Conservation (phyloP, 2,113 vertebrate genomes). For the Hyperopisus bebe region DNA sequence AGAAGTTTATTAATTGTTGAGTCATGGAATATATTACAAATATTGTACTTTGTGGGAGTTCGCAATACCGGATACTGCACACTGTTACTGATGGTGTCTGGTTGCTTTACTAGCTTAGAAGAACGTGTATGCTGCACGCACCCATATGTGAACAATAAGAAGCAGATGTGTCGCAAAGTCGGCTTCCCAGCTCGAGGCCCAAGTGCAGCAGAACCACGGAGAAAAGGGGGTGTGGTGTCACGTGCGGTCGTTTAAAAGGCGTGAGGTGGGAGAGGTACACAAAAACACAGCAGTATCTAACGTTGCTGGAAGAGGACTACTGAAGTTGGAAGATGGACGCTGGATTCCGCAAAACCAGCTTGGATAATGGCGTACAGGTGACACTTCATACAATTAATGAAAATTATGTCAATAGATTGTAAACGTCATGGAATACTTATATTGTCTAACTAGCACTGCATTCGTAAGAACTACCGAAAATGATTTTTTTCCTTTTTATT, state of each 20-base stretch:
- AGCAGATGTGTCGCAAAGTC: constrained; percentile 39
- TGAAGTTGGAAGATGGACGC: constrained; percentile 54
- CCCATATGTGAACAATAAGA: constrained; percentile 27
- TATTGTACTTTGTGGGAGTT: background rate
- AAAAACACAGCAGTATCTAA: background rate
- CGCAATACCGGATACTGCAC: background rate
- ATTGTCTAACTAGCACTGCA: background rate
- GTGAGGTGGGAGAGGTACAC: constrained; percentile 21
- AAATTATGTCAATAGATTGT: background rate
- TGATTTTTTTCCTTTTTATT: background rate
- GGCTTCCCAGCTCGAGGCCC: constrained; percentile 39
- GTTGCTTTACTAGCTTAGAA: background rate
- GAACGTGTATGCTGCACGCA: background rate
- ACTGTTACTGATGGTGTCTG: background rate
- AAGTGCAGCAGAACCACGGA: background rate
- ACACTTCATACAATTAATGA: background rate
- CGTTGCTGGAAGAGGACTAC: constrained; percentile 19
- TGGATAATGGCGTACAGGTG: constrained; percentile 31
- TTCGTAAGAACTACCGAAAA: background rate
- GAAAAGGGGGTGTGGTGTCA: constrained; percentile 48
- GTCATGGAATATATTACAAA: background rate
- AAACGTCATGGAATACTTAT: background rate
- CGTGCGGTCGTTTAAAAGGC: constrained; percentile 38
- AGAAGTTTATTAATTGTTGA: background rate
- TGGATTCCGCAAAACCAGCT: constrained; percentile 44